Evolutionary conservation across 2,113 vertebrate species (phyloP).

Genomic region (Clinocottus analis): DNA sequence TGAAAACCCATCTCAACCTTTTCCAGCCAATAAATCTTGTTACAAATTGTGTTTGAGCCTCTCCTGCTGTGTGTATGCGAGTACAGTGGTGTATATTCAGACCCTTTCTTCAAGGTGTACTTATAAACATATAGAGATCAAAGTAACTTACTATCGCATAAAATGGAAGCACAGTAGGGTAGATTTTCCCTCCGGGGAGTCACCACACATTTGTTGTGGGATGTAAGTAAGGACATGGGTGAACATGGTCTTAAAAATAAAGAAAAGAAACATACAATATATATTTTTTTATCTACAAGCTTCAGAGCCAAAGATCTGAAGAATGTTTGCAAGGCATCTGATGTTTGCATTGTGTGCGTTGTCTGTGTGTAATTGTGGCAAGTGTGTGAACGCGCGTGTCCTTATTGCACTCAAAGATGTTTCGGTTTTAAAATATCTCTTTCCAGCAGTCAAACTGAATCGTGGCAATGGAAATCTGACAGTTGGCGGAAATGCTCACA

Average conservation of each 20-base stretch:
- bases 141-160: constrained; percentile 53
- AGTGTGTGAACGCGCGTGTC: neutral
- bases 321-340: neutral
- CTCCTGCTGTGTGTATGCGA: constrained; percentile 1
- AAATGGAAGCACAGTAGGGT: constrained; percentile 34
- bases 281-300: neutral
- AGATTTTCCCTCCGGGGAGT: constrained; percentile 39
- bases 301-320: neutral
- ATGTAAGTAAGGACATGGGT: constrained; percentile 20
- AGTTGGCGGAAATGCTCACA: neutral
- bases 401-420: neutral
- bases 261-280: too few relatives aligned
- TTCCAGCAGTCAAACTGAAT: neutral
- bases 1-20: constrained; percentile 42
- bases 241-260: neutral
- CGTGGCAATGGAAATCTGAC: constrained; percentile 17
- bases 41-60: constrained; percentile 27
- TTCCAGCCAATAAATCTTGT: constrained; percentile 44
- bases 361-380: too few relatives aligned
- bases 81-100: constrained; percentile 14
- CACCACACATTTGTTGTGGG: constrained; percentile 28
- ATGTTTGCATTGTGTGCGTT: neutral
- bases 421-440: neutral
- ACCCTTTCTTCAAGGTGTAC: constrained; percentile 45
- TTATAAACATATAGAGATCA: constrained; percentile 53